These are phyloP conservation scores for Python bivittatus DNA, from an alignment of 2,113 vertebrate genomes.

Conservation along the genomic window DNA sequence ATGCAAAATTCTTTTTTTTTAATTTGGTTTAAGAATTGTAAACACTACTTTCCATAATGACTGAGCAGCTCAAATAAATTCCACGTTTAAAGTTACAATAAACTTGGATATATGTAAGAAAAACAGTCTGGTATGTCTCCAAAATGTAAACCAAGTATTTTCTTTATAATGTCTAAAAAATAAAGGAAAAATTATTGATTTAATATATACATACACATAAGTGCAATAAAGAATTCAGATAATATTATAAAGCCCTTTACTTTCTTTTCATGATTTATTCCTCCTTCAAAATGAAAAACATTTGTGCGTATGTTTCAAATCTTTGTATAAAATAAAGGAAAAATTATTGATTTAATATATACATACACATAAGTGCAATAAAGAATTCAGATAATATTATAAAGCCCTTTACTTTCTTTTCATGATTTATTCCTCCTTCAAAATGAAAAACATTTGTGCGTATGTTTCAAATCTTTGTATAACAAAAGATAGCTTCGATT, in stretches of 20 bases:
- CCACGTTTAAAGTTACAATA: neutral
- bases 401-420: slow-evolving; percentile 63
- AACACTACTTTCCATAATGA: slow-evolving; percentile 15
- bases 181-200: slow-evolving; percentile 21
- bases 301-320: slow-evolving; percentile 51
- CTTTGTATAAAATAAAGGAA: slow-evolving; percentile 32
- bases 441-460: slow-evolving; percentile 44
- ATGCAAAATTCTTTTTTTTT: slow-evolving; percentile 31
- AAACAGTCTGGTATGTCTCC: slow-evolving; percentile 16
- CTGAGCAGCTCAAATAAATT: neutral
- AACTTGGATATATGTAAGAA: slow-evolving; percentile 22
- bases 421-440: slow-evolving; percentile 50
- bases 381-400: slow-evolving; percentile 52
- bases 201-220: slow-evolving; percentile 1
- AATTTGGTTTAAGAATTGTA: slow-evolving; percentile 40
- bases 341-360: slow-evolving; percentile 23
- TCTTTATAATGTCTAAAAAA: slow-evolving; percentile 51
- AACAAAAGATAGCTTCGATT: neutral
- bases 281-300: slow-evolving; percentile 53
- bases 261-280: slow-evolving; percentile 49
- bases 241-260: slow-evolving; percentile 64
- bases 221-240: slow-evolving; percentile 35
- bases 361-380: slow-evolving; percentile 12
- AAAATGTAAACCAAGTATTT: slow-evolving; percentile 26
- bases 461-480: slow-evolving; percentile 47